phyloP scores from a whole-genome alignment of 1,140 invertebrate genomes.

The Cydia splendana region DNA sequence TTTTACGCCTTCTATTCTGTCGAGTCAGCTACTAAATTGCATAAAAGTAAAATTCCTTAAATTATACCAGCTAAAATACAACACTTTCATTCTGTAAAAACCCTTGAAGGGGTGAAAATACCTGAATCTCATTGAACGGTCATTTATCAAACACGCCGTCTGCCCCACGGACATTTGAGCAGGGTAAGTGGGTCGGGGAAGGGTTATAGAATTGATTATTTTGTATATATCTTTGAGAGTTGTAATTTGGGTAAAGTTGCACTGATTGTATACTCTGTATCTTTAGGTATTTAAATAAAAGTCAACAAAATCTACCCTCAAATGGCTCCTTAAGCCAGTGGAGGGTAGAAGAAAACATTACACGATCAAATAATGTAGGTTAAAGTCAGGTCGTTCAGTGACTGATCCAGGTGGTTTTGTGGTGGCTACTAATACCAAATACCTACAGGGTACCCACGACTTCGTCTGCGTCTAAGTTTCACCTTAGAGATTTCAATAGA shows the following conservation, averaged over 20 bases:
- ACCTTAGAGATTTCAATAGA: too few species aligned
- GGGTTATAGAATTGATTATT: slow-evolving; percentile 19
- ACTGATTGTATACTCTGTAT: too few species aligned
- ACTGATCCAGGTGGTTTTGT: too few species aligned
- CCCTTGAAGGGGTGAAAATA: slow-evolving; percentile 13
- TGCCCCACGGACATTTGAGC: slow-evolving; percentile 1
- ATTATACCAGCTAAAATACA: background rate
- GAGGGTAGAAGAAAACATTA: too few species aligned
- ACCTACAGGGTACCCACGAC: background rate
- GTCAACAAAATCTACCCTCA: too few species aligned
- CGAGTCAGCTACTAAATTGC: slow-evolving; percentile 1
- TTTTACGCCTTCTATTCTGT: background rate
- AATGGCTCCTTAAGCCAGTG: too few species aligned
- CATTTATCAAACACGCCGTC: slow-evolving; percentile 31
- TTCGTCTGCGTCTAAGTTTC: background rate
- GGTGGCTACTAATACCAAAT: background rate
- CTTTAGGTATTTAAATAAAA: too few species aligned
- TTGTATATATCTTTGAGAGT: background rate
- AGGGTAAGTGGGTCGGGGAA: slow-evolving; percentile 15
- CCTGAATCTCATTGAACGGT: slow-evolving; percentile 23
- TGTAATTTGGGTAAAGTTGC: background rate
- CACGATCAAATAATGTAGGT: too few species aligned
- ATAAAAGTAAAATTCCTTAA: background rate
- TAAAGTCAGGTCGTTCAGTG: too few species aligned
- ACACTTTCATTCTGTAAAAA: slow-evolving; percentile 12